phyloP scores from a whole-genome alignment of 2,797 vertebrate genomes.

The Petrocephalus schoutedeni region DNA sequence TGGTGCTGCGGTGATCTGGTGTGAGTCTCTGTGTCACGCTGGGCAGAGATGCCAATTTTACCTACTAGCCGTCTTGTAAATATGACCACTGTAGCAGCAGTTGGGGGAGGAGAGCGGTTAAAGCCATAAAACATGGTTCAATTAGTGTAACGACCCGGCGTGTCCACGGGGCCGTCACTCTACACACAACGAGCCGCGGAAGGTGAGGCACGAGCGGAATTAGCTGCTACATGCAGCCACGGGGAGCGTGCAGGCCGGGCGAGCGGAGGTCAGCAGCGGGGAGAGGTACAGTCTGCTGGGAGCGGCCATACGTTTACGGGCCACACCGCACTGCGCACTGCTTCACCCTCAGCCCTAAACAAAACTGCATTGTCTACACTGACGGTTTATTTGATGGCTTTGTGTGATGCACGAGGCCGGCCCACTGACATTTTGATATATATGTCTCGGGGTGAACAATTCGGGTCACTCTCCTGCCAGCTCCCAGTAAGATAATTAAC shows the following conservation, averaged over 20 bases:
- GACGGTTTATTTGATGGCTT: conserved; percentile 25
- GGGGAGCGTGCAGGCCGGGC: not conserved
- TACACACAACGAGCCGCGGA: conserved; percentile 27
- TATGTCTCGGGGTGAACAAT: conserved; percentile 23
- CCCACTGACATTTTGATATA: conserved; percentile 60
- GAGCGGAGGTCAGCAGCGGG: no score
- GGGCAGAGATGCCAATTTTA: not conserved
- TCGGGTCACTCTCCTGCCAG: conserved; percentile 39
- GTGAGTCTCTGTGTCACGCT: not conserved
- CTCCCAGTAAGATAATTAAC: conserved; percentile 56
- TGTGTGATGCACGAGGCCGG: conserved; percentile 52
- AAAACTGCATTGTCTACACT: not conserved
- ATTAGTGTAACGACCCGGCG: conserved; percentile 38
- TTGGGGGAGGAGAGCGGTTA: not conserved
- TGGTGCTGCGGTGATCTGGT: not conserved
- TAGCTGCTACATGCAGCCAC: not conserved
- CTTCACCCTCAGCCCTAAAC: not conserved
- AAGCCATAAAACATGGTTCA: conserved; percentile 33
- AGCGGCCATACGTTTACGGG: not conserved
- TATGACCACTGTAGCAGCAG: not conserved
- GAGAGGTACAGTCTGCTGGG: not conserved
- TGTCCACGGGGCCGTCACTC: conserved; percentile 16
- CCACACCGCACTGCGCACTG: not conserved
- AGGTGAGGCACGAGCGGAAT: conserved; percentile 37
- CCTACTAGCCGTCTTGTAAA: not conserved